Conservation (phyloP, 2,113 vertebrate genomes). For the Ceyx margarethae region DNA sequence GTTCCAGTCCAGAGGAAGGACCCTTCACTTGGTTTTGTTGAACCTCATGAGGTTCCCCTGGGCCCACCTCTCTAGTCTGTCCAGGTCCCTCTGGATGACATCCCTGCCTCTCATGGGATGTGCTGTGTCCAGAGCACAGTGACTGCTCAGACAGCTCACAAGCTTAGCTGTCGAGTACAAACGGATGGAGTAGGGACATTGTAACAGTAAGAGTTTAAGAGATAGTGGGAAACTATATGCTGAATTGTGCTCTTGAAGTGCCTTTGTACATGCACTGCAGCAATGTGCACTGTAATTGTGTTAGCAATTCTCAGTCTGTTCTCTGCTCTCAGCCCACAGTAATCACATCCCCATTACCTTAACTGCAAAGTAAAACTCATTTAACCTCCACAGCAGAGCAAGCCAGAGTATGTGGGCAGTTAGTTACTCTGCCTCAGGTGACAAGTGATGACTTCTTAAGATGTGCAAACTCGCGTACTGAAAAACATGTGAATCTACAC, state of each 20-base stretch:
- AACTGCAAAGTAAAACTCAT: not conserved
- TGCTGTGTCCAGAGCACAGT: not conserved
- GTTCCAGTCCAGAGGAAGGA: no score
- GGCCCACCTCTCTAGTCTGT: no score
- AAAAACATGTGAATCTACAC: not conserved
- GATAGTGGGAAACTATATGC: not conserved
- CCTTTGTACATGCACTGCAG: not conserved
- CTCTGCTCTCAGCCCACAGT: not conserved
- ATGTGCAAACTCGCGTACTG: not conserved
- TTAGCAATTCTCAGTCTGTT: not conserved
- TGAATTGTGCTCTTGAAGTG: not conserved
- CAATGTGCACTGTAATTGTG: not conserved
- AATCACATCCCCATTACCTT: not conserved
- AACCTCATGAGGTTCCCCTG: no score
- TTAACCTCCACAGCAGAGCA: not conserved
- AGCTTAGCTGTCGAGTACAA: not conserved
- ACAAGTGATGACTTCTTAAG: not conserved
- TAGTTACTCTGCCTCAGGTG: not conserved
- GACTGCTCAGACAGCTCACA: not conserved
- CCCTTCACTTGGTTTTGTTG: no score
- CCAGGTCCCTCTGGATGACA: no score
- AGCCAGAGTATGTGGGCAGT: not conserved
- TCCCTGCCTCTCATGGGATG: accelerated
- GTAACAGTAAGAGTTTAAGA: not conserved
- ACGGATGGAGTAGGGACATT: not conserved